Percentiles rank a stretch among this genome's conserved stretches.
phyloP scores from a whole-genome alignment of 2,888 invertebrate species.

The Rhagonycha fulva region DNA sequence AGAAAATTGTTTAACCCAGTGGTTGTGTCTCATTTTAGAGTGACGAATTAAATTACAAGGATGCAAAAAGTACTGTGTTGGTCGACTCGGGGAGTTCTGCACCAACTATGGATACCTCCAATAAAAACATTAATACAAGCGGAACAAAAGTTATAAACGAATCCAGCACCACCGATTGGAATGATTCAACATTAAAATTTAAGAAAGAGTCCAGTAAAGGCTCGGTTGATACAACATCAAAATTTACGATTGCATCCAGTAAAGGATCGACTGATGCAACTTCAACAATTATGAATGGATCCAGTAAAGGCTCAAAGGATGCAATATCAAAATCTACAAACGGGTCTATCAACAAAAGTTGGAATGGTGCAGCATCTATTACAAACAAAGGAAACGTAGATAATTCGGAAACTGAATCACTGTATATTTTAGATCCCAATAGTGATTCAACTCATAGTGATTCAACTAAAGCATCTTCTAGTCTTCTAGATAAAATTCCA shows the following conservation, averaged over 20 bases:
- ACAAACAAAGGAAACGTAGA: not conserved
- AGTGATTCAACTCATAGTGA: not conserved
- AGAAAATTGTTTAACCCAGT: not conserved
- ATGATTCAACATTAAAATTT: not conserved
- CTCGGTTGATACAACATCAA: not conserved
- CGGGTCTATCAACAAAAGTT: not conserved
- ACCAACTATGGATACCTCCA: not conserved
- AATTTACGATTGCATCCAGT: not conserved
- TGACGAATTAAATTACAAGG: not conserved
- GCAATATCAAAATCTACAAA: not conserved
- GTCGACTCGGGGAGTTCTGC: not conserved
- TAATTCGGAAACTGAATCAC: not conserved
- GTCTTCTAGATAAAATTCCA: not conserved
- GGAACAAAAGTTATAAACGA: not conserved
- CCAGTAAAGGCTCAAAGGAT: not conserved
- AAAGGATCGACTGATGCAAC: not conserved
- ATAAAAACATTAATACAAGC: not conserved
- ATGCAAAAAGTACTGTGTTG: not conserved
- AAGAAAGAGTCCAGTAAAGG: not conserved
- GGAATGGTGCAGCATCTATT: not conserved
- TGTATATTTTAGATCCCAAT: not conserved
- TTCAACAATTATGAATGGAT: not conserved
- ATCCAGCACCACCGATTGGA: not conserved
- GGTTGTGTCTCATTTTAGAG: not conserved
- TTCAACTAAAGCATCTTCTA: not conserved